Evolutionary conservation across 1,140 invertebrate genomes (phyloP).

Genomic region (Homarus americanus): DNA sequence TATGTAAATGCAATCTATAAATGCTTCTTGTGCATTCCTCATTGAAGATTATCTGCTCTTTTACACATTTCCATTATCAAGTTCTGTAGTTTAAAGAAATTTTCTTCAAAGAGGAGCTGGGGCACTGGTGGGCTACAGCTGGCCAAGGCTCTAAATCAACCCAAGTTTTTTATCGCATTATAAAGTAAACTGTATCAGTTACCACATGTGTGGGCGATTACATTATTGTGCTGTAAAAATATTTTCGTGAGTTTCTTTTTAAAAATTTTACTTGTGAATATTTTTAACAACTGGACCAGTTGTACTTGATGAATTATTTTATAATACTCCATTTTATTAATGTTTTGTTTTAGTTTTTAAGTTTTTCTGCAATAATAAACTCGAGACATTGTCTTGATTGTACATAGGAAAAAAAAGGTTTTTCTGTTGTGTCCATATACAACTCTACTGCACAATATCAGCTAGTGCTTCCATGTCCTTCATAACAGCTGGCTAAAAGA

Average conservation of each 20-base stretch:
- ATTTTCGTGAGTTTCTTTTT: not conserved
- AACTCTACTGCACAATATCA: not conserved
- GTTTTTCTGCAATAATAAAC: not conserved
- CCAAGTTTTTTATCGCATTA: slow-evolving; percentile 8
- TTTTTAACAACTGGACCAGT: not conserved
- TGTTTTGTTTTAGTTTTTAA: slow-evolving; percentile 30
- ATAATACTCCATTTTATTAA: slow-evolving; percentile 29
- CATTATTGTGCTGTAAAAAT: slow-evolving; percentile 6
- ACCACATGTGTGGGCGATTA: slow-evolving; percentile 9
- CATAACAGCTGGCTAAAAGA: not conserved
- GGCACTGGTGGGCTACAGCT: not conserved
- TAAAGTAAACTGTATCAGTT: slow-evolving; percentile 67
- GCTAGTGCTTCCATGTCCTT: not conserved
- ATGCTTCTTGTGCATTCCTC: not conserved
- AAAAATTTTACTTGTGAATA: not conserved
- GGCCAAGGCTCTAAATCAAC: slow-evolving; percentile 27
- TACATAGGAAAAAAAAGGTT: not conserved
- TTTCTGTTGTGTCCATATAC: not conserved
- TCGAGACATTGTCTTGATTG: not conserved
- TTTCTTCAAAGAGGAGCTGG: not conserved
- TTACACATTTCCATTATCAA: not conserved
- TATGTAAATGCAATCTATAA: not conserved
- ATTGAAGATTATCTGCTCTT: not conserved
- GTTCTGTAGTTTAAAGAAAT: not conserved
- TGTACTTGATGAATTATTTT: not conserved